Base-by-base conservation (phyloP, 2,888 invertebrate genomes). In the Epiblema foenella region DNA sequence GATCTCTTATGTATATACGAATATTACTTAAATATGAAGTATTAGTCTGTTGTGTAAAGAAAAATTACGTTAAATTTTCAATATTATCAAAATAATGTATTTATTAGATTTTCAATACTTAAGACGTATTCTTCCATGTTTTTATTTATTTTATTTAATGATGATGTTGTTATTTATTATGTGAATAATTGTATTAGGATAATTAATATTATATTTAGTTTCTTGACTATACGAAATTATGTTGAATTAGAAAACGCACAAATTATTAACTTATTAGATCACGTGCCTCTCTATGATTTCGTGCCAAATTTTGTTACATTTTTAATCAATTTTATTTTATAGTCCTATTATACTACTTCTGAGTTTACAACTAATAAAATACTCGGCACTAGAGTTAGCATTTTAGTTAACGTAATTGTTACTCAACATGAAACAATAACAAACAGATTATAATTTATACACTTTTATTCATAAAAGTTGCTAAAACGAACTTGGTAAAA, bases 221-320 rank as follows among this genome's bases (percentile, higher is more conserved):
- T 8, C 29, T 56, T 29, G 15, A 42, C 11, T 59, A 42, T n/a
- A 20, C 10, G 11, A 18, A 57, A 51, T 3, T 20, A 37, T 9
- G 37, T 18, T 33, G 17, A 17, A 52, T 63, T 15, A 37, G 18
- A 62, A 9, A 46, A 9, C 52, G 46, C 63, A 63, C 29, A 20
- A 49, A 12, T 51, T 11, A 51, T 8, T 17, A 15, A 33, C 37
- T 39, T 54, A 2, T 8, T 7, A 57, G 37, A 37, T 15, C 24
- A 56, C 15, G 42, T 60, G 42, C 51, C 66, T 59, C 57, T 64
- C 65, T 65, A 65, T 67, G 15, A 66, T 67, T 73, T 73, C 51
- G 73, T 73, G 73, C 73, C 73, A 73, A 73, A 56, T 57, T 57
- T 62, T 62, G 52, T 67, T 71, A 56, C 24, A 46, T 33, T 57